A percentile compares a stretch with the other conserved stretches of the same genome.
These are phyloP conservation scores for Ariopsis seemanni DNA, from an alignment of 2,113 vertebrate species.

Conservation along the genomic window DNA sequence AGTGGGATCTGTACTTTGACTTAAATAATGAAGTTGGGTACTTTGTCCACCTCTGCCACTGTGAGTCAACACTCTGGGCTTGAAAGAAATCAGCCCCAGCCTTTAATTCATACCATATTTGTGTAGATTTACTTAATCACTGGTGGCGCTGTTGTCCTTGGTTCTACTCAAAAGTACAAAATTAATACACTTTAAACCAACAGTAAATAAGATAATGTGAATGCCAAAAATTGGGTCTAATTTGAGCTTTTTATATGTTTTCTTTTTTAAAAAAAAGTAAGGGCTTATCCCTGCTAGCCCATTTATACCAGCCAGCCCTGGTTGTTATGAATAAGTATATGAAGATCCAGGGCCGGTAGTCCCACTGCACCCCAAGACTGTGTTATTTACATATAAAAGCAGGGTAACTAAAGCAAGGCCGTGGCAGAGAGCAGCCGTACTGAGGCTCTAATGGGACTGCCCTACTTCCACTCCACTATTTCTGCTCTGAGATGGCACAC, in stretches of 20 bases:
- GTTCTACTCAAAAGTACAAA: not conserved
- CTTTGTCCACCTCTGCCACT: not conserved
- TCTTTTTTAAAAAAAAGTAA: not conserved
- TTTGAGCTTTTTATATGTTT: not conserved
- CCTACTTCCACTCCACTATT: constrained; percentile 40
- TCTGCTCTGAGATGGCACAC: constrained; percentile 25
- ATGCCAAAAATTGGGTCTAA: not conserved
- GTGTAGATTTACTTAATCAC: not conserved
- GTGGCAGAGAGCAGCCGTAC: constrained; percentile 21
- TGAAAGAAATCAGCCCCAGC: not conserved
- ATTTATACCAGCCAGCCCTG: not conserved
- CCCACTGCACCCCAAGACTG: not conserved
- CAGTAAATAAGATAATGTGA: not conserved
- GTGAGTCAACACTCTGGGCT: not conserved
- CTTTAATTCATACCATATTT: not conserved
- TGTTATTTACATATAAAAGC: constrained; percentile 41
- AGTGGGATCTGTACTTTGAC: too few relatives aligned
- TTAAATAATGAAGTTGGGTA: too few relatives aligned
- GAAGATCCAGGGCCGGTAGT: not conserved
- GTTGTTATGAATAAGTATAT: not conserved
- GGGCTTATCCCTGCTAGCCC: not conserved
- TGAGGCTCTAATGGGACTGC: constrained; percentile 12
- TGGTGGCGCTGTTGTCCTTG: not conserved
- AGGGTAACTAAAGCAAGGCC: constrained; percentile 19
- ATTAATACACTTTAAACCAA: not conserved